These are phyloP conservation scores for Orthosia incerta DNA, from an alignment of 2,888 invertebrate genomes.

Conservation along the genomic window DNA sequence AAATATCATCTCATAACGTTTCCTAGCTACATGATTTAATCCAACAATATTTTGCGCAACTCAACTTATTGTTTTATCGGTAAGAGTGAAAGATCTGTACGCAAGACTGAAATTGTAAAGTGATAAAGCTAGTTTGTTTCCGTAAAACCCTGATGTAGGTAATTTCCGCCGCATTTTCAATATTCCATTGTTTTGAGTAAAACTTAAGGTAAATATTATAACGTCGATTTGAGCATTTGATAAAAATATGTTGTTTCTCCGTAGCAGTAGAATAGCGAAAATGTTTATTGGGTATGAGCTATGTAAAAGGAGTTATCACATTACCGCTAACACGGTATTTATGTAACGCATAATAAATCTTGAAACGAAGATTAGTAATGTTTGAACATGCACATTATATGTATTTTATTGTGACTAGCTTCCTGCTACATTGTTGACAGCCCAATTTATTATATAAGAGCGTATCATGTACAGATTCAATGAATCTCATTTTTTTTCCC, in stretches of 20 bases:
- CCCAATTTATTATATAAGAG: conserved; percentile 46
- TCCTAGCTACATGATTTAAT: conserved; percentile 46
- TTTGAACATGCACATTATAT: conserved; percentile 19
- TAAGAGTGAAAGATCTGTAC: conserved; percentile 68
- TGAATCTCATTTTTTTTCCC: conserved; percentile 62
- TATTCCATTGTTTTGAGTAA: conserved; percentile 56
- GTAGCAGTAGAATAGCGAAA: conserved; percentile 55
- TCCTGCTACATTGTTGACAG: conserved; percentile 22
- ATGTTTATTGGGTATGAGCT: conserved; percentile 37
- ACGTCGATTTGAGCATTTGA: conserved; percentile 47
- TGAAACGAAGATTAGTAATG: conserved; percentile 11
- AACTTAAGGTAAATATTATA: conserved; percentile 48
- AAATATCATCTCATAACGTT: conserved; percentile 46
- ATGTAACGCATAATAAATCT: conserved; percentile 29
- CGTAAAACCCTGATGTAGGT: conserved; percentile 57
- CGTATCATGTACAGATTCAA: conserved; percentile 58
- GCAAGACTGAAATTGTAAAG: conserved; percentile 70
- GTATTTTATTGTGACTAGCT: conserved; percentile 24
- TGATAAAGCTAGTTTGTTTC: conserved; percentile 65
- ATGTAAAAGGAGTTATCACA: conserved; percentile 32
- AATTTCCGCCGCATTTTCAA: conserved; percentile 53
- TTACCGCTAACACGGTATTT: conserved; percentile 27
- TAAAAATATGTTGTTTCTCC: conserved; percentile 57
- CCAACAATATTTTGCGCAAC: conserved; percentile 58
- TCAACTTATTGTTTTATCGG: conserved; percentile 57